Conservation (phyloP, 2,113 vertebrate genomes). For the Xiphias gladius region DNA sequence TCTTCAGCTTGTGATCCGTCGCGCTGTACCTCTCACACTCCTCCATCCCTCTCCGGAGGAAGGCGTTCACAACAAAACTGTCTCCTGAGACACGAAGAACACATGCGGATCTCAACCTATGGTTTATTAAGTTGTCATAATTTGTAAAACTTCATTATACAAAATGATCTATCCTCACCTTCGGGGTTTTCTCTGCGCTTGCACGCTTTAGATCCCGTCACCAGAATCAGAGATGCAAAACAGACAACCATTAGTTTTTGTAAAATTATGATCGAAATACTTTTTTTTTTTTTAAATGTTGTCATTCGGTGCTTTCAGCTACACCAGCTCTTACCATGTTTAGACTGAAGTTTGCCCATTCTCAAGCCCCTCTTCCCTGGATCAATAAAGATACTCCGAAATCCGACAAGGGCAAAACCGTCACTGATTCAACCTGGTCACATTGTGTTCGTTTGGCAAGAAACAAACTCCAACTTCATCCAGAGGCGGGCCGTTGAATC, state of each 20-base stretch:
- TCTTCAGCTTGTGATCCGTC: slow-evolving; percentile 79
- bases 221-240: slow-evolving; percentile 43
- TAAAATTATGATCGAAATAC: background rate
- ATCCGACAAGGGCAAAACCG: slow-evolving; percentile 62
- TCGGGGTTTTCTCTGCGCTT: slow-evolving; percentile 88
- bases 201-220: slow-evolving; percentile 74
- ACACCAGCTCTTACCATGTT: slow-evolving; percentile 82
- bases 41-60: slow-evolving; percentile 84
- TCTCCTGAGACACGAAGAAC: slow-evolving; percentile 75
- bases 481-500: slow-evolving; percentile 35
- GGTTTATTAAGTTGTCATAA: background rate
- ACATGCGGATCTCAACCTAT: slow-evolving; percentile 1
- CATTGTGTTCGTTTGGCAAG: slow-evolving; percentile 74
- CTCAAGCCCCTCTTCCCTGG: slow-evolving; percentile 47
- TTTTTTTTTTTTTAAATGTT: background rate
- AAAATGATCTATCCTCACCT: slow-evolving; percentile 73
- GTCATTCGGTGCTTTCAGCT: background rate
- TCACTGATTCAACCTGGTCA: slow-evolving; percentile 70
- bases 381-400: slow-evolving; percentile 65
- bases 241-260: slow-evolving; percentile 38
- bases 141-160: background rate
- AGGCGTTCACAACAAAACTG: slow-evolving; percentile 87
- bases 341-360: slow-evolving; percentile 88
- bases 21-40: slow-evolving; percentile 81
- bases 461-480: slow-evolving; percentile 70